These are phyloP conservation scores for Lethenteron camtschaticum DNA, from an alignment of 2,113 vertebrate species.

Conservation along the genomic window DNA sequence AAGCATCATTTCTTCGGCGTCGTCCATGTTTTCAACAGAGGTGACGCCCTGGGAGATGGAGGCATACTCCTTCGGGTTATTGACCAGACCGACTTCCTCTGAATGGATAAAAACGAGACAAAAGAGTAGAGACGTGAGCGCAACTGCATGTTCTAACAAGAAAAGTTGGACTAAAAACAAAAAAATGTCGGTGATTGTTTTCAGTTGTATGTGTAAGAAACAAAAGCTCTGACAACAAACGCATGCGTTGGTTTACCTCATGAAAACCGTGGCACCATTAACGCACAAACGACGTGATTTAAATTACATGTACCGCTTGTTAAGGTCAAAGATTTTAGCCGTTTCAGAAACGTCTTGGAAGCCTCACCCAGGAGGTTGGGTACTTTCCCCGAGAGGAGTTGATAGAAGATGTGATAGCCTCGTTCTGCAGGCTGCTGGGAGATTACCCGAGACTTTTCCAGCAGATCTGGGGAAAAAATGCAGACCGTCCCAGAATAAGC, in stretches of 20 bases:
- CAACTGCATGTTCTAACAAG: too few relatives aligned
- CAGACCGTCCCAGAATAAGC: neutral
- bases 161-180: too few relatives aligned
- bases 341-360: neutral
- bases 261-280: too few relatives aligned
- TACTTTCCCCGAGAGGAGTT: conserved; percentile 30
- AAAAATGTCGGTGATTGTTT: too few relatives aligned
- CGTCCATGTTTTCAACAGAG: conserved; percentile 12
- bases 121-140: too few relatives aligned
- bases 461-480: conserved; percentile 17
- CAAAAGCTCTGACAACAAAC: too few relatives aligned
- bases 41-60: conserved; percentile 14
- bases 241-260: too few relatives aligned
- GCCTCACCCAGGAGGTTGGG: conserved; percentile 25
- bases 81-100: conserved; percentile 9
- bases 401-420: conserved; percentile 30
- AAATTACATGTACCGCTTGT: neutral
- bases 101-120: too few relatives aligned
- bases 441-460: conserved; percentile 29
- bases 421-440: conserved; percentile 26
- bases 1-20: conserved; percentile 15
- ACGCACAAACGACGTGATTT: too few relatives aligned
- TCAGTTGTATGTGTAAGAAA: too few relatives aligned
- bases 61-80: conserved; percentile 12
- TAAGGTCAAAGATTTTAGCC: neutral